A percentile compares a stretch with the other conserved stretches of the same genome.
Evolutionary conservation across 2,888 invertebrate genomes (phyloP).

Genomic region (Chymomyza fuscimana): DNA sequence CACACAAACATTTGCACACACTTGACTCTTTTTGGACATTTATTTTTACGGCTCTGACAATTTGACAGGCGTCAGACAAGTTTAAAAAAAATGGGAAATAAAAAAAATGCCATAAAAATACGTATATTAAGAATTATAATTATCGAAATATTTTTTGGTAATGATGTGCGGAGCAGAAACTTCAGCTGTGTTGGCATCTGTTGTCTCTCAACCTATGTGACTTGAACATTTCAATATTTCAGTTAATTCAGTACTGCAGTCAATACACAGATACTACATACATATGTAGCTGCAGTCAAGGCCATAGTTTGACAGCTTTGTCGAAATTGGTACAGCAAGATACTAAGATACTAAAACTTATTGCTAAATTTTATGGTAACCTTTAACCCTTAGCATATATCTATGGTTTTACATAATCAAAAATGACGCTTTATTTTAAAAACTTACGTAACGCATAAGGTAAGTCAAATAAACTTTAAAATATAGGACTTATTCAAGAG

Average conservation of each 20-base stretch:
- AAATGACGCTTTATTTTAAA: too few relatives aligned
- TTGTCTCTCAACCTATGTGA: not conserved
- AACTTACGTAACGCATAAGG: too few relatives aligned
- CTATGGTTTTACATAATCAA: too few relatives aligned
- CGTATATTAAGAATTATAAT: slow-evolving; percentile 58
- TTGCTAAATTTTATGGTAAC: not conserved
- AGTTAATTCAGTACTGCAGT: not conserved
- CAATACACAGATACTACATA: not conserved
- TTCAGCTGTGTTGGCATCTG: slow-evolving; percentile 7
- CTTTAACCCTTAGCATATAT: too few relatives aligned
- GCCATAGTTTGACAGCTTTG: not conserved
- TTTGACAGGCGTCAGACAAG: slow-evolving; percentile 55
- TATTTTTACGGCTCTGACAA: slow-evolving; percentile 65
- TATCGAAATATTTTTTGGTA: slow-evolving; percentile 42
- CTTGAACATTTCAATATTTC: slow-evolving; percentile 3
- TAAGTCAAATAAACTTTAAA: too few relatives aligned
- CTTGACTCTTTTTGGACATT: slow-evolving; percentile 54
- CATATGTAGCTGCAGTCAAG: not conserved
- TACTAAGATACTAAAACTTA: not conserved
- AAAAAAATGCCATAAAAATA: slow-evolving; percentile 23
- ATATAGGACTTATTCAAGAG: too few relatives aligned
- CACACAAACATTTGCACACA: slow-evolving; percentile 41
- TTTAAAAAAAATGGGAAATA: slow-evolving; percentile 23
- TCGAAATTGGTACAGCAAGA: too few relatives aligned
- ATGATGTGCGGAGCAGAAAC: slow-evolving; percentile 17